These are phyloP conservation scores for Habrosyne pyritoides DNA, from an alignment of 2,888 invertebrate genomes.

Conservation along the genomic window DNA sequence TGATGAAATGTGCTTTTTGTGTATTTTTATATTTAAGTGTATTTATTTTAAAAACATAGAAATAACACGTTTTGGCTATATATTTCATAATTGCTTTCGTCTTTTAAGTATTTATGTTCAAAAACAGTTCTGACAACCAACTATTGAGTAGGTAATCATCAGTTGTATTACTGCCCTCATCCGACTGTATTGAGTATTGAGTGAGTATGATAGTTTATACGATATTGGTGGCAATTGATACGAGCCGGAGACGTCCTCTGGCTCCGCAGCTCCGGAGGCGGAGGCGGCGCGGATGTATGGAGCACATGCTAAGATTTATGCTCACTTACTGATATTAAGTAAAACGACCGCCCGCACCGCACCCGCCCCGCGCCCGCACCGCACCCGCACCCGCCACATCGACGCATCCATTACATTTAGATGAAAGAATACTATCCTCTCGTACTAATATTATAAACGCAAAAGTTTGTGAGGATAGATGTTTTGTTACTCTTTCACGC, in stretches of 20 bases:
- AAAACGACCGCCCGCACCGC: conserved; percentile 10
- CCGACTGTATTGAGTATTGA: background rate
- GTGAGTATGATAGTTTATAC: background rate
- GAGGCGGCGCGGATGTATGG: conserved; percentile 3
- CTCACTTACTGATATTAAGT: conserved; percentile 24
- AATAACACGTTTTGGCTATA: too few species aligned
- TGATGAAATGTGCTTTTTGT: too few species aligned
- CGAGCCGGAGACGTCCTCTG: background rate
- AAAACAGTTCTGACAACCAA: too few species aligned
- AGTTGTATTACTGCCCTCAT: background rate
- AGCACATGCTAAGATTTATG: conserved; percentile 19
- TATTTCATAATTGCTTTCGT: too few species aligned
- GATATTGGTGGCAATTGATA: background rate
- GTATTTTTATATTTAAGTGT: too few species aligned
- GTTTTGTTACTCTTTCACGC: too few species aligned
- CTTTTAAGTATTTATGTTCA: too few species aligned
- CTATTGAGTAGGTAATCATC: too few species aligned
- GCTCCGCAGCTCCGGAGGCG: background rate
- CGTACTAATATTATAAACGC: background rate
- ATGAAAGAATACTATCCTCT: background rate
- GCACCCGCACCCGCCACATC: background rate
- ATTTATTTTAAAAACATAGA: too few species aligned
- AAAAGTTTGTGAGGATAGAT: too few species aligned
- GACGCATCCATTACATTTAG: background rate
- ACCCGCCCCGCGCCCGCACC: background rate